These are phyloP conservation scores for Balanococcus diminutus DNA, from an alignment of 2,888 invertebrate genomes.

Conservation along the genomic window DNA sequence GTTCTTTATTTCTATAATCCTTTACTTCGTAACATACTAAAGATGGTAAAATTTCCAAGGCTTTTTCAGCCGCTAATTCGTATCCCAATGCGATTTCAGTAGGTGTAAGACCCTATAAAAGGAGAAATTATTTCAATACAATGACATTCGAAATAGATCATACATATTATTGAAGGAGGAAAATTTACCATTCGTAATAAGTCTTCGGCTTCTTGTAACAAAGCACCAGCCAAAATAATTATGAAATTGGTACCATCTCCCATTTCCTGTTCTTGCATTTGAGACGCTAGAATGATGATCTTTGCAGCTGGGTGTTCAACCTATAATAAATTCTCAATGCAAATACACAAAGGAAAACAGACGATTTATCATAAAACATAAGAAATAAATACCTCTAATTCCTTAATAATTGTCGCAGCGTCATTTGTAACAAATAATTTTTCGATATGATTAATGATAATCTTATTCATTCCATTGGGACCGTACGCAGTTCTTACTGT, in stretches of 20 bases:
- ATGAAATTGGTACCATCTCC: constrained; percentile 99
- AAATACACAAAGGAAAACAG: not conserved
- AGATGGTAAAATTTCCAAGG: constrained; percentile 86
- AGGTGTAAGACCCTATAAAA: constrained; percentile 83
- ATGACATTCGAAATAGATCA: too few species aligned
- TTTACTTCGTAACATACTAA: constrained; percentile 80
- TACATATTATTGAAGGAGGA: not conserved
- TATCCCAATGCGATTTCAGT: constrained; percentile 96
- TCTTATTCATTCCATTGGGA: constrained; percentile 99
- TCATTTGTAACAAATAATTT: constrained; percentile 99
- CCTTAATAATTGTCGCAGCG: constrained; percentile 96
- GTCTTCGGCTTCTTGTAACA: constrained; percentile 91
- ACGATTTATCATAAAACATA: not conserved
- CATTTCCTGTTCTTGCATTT: constrained; percentile 98
- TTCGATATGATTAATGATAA: constrained; percentile 98
- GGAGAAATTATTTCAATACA: not conserved
- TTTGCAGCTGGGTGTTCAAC: constrained; percentile 99
- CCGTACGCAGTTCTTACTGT: constrained; percentile 95
- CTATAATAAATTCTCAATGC: constrained; percentile 60
- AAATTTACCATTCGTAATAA: constrained; percentile 77
- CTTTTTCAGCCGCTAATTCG: constrained; percentile 86
- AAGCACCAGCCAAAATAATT: constrained; percentile 89
- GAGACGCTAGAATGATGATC: constrained; percentile 91
- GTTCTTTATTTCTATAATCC: constrained; percentile 64
- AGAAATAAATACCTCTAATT: constrained; percentile 71